These are phyloP conservation scores for Dunckerocampus dactyliophorus DNA, from an alignment of 2,113 vertebrate genomes.

Conservation along the genomic window DNA sequence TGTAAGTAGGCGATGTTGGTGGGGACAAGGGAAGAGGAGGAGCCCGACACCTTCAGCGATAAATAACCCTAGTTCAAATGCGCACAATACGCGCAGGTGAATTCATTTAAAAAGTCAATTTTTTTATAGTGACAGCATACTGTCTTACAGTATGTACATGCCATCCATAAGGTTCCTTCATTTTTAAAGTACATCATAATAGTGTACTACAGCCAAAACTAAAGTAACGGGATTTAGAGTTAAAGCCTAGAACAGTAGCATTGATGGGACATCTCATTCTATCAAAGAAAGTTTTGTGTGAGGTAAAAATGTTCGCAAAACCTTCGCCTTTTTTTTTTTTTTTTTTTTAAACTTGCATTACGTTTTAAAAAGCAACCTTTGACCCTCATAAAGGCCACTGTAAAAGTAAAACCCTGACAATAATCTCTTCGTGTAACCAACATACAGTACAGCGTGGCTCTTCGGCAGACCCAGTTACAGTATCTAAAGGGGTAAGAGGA, in stretches of 20 bases:
- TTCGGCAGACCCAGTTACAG: constrained; percentile 44
- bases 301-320: constrained; percentile 62
- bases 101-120: neutral
- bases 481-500: constrained; percentile 33
- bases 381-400: constrained; percentile 61
- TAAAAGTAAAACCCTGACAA: constrained; percentile 55
- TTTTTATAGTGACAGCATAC: constrained; percentile 37
- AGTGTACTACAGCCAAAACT: constrained; percentile 28
- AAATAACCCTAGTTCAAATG: constrained; percentile 8
- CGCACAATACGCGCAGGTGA: too few species aligned
- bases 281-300: constrained; percentile 50
- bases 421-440: constrained; percentile 49
- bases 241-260: constrained; percentile 50
- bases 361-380: constrained; percentile 56
- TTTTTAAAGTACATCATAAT: constrained; percentile 22
- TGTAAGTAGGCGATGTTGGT: constrained; percentile 1
- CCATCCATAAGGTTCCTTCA: constrained; percentile 26
- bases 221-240: constrained; percentile 51
- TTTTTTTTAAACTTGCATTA: constrained; percentile 33
- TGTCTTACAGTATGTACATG: constrained; percentile 35
- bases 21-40: constrained; percentile 22
- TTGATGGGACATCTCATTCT: constrained; percentile 56
- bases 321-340: constrained; percentile 38
- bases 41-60: constrained; percentile 22
- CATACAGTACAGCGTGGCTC: constrained; percentile 50